Conservation (phyloP, 1,140 invertebrate genomes). For the Bombus sylvicola region DNA sequence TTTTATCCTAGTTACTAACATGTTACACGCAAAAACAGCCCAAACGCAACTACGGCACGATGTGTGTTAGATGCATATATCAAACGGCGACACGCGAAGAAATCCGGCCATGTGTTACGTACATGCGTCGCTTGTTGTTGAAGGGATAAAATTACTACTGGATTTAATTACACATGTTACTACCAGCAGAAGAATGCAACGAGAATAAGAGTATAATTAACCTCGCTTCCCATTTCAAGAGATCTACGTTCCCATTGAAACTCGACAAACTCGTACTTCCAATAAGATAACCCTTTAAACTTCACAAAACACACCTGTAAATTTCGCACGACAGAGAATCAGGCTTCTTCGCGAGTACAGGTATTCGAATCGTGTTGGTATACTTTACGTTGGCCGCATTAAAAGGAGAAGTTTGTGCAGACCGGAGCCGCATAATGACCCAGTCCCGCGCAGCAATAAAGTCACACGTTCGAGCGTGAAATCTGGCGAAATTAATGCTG, state of each 20-base stretch:
- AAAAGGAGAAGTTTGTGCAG: not conserved
- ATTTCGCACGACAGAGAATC: not conserved
- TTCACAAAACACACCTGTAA: not conserved
- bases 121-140: not conserved
- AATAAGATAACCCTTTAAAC: not conserved
- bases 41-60: not conserved
- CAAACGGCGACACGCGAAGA: not conserved
- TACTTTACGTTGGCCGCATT: not conserved
- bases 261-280: not conserved
- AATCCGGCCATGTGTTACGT: not conserved
- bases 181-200: not conserved
- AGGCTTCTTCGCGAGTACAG: not conserved
- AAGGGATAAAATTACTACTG: not conserved
- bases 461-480: slow-evolving; percentile 25
- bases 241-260: slow-evolving; percentile 8
- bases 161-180: not conserved
- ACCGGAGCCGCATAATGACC: slow-evolving; percentile 1
- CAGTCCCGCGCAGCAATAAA: slow-evolving; percentile 18
- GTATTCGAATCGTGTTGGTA: not conserved
- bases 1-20: not conserved
- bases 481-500: slow-evolving; percentile 31
- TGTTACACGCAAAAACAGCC: not conserved
- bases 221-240: not conserved
- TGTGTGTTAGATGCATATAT: not conserved
- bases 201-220: not conserved